A percentile compares a stretch with the other conserved stretches of the same genome.
phyloP scores from a whole-genome alignment of 2,797 vertebrate genomes.

The Silurus lanzhouensis region DNA sequence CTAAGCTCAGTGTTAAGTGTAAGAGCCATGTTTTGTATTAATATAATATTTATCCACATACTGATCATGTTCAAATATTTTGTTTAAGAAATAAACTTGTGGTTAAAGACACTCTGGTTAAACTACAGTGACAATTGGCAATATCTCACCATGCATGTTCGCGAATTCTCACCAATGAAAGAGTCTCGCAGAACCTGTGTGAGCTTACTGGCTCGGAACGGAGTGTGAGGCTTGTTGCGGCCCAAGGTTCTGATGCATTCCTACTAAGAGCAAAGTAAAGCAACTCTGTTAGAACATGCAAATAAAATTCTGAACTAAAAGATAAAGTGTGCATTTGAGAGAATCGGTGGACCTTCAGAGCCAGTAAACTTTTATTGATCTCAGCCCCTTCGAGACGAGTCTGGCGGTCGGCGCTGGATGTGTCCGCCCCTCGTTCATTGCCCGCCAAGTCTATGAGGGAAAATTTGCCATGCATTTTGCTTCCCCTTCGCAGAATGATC shows the following conservation, averaged over 20 bases:
- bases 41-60: not conserved
- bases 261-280: constrained; percentile 64
- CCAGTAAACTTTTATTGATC: constrained; percentile 98
- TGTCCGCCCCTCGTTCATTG: constrained; percentile 96
- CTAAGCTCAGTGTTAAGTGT: not conserved
- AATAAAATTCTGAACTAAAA: not conserved
- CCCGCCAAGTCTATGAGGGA: constrained; percentile 97
- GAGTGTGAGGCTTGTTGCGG: constrained; percentile 95
- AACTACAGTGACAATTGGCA: not conserved
- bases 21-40: too few species aligned
- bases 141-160: constrained; percentile 90
- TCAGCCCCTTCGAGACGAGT: constrained; percentile 95
- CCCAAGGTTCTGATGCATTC: constrained; percentile 97
- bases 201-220: constrained; percentile 96
- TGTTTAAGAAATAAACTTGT: not conserved
- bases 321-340: not conserved
- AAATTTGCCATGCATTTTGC: constrained; percentile 97
- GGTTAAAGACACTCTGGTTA: not conserved
- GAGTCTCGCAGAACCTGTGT: constrained; percentile 97
- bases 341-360: constrained; percentile 83
- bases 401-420: constrained; percentile 94
- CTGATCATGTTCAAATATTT: not conserved
- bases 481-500: constrained; percentile 91
- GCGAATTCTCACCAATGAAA: constrained; percentile 98
- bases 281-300: not conserved